Base-by-base conservation (phyloP, 1,140 invertebrate species). In the Drosophila kepulauana region DNA sequence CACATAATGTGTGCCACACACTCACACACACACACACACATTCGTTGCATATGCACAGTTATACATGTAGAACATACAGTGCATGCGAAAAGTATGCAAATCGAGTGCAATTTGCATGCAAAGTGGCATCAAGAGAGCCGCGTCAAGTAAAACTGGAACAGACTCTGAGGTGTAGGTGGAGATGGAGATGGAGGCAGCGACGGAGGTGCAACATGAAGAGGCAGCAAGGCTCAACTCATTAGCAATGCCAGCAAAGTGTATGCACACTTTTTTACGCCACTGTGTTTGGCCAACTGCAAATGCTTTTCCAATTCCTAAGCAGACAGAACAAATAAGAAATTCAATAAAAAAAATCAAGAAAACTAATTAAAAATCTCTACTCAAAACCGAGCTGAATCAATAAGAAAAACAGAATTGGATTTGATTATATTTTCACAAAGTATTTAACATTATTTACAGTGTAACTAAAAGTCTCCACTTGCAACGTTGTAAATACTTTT, bases 61-160 rank as follows among this genome's bases (percentile, higher is more conserved):
- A 71, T 72, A 62, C 58, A 81, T 63, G 65, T 16, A 52, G 15
- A 7, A 54, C 33, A 38, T 69, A 56, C 43, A 82, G 79, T 82
- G 82, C 82, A 79, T 81, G 75, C 75, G 68, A 86, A 82, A 87
- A 87, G 82, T 87, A 86, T 86, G 82, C 82, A 87, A 87, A 86
- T 86, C 76, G 71, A 79, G 78, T 78, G 78, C 75, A 87, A 86
- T 86, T 86, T 87, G 82, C 79, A 86, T 86, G 79, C 79, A 86
- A 85, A 85, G 82, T 85, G 78, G 78, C 81, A 72, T 64, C 78
- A 85, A 75, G 82, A 86, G 81, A 81, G 66, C 59, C 49, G 57
- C 58, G 56, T 58, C 69, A 66, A 67, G 71, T 49, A 67, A 62
- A 75, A 70, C 72, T 70, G 72, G 13, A 75, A 58, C 72, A 62